Evolutionary conservation across 2,888 invertebrate species (phyloP), one percentile per base, ranked within the genome.

Genomic region (Erebia epiphron): DNA sequence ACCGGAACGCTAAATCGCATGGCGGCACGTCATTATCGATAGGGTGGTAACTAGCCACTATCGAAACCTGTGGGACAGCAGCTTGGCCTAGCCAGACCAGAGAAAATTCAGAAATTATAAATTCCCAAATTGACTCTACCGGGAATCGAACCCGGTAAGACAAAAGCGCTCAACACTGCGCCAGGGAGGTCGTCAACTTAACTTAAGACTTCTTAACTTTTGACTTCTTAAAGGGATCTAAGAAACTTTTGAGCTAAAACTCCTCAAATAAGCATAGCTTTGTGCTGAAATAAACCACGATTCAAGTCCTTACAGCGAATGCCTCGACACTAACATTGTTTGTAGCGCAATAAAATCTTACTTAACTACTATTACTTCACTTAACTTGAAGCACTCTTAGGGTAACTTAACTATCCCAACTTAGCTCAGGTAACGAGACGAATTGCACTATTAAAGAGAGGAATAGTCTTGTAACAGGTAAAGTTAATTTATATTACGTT

Each of bases 401-500:
- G 72, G 58, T 73, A 58, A 74, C 70, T 76, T 76, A 75, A 78
- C 76, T 74, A 77, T 65, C 67, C 65, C 66, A 73, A 75, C 71
- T 78, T 75, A 75, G 73, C 72, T 77, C 83, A 82, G 81, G 83
- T 85, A 79, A 78, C 76, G 77, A 86, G 84, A 90, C 79, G 81
- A 83, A 90, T 89, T 79, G 86, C 84, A 79, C 89, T 83, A 86
- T 90, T 85, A 89, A 87, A 79, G 78, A 80, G 85, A 91, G 80
- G 86, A 84, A 90, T 86, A 82, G 78, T 71, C 80, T 76, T 77
- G 77, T 71, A 76, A 76, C 80, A 78, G 78, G 84, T 85, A 82
- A 81, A 75, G 77, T 79, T 78, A 75, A 81, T 81, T 83, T 60
- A 41, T 43, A 11, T 57, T 54, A 52, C 13, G 26, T 57, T 57